Evolutionary conservation across 2,113 vertebrate genomes (phyloP), one percentile per base, ranked within the genome.

Genomic region (Tenebrosternarchus preto): DNA sequence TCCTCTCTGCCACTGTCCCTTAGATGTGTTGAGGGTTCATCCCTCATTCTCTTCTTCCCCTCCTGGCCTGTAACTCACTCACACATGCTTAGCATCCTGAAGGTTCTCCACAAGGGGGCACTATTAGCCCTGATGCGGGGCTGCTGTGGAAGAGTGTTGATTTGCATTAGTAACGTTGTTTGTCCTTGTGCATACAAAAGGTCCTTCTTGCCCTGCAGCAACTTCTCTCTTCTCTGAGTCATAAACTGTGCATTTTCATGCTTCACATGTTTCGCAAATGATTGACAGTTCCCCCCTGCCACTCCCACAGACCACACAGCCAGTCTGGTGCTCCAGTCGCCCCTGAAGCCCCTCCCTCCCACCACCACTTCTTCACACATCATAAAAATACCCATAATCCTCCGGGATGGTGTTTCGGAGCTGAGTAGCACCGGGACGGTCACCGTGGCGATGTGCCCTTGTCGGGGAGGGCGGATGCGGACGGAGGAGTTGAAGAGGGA

Each of bases 361-460:
- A 80, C 78, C n/a, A 56, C 83, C 67, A 87, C 90, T 22, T 86
- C 90, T 79, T 75, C 87, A 0, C 86, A 85, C 73, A 87, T 89
- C 76, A 91, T 95, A 76, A 88, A 93, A 50, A 92, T 96, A 80
- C 95, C 95, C 31, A 91, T 97, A 33, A 93, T 95, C 80, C 90
- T 96, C 60, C 92, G 90, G 70, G 96, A 97, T 11, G 93, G 92
- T 0, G 93, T 92, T 3, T 94, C 93, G 0, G 92, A 92, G 3
- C 92, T 95, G 76, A 94, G 93, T 86, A 95, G 95, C 88, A 96
- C 95, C 0, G 93, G 92, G 82, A 97, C 95, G 0, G 93, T 97
- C 82, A 97, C 96, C 0, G 91, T 97, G 84, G 95, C 93, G 22
- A 85, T 96, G 60, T 97, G 96, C 84, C 95, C 92, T 24, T 96